phyloP scores from a whole-genome alignment of 2,888 invertebrate species.

The Timema podura region DNA sequence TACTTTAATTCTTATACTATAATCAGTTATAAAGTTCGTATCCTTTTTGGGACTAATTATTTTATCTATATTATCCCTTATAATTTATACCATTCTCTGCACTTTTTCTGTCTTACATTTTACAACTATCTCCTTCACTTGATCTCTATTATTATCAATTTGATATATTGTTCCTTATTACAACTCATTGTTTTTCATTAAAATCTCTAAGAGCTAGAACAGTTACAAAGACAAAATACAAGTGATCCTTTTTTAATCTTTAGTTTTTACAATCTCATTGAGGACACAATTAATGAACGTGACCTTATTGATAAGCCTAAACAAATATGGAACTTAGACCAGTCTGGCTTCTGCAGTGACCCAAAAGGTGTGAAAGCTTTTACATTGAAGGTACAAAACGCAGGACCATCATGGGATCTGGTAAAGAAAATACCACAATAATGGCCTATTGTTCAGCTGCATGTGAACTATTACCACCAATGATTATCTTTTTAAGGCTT shows the following conservation, averaged over 20 bases:
- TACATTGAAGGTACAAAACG: constrained; percentile 30
- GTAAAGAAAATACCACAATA: constrained; percentile 33
- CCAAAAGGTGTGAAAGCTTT: constrained; percentile 30
- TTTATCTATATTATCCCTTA: no score
- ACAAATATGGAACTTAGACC: constrained; percentile 31
- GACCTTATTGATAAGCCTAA: neutral
- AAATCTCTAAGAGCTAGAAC: no score
- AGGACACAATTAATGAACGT: constrained; percentile 19
- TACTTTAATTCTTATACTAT: no score
- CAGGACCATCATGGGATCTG: constrained; percentile 31
- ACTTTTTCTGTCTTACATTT: no score
- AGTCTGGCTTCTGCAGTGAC: constrained; percentile 31
- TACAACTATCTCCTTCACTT: no score
- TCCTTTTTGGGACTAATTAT: no score
- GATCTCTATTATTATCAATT: no score
- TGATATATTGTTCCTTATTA: no score
- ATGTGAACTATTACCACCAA: constrained; percentile 30
- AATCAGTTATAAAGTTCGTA: no score
- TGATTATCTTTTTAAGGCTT: constrained; percentile 23
- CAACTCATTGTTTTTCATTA: no score
- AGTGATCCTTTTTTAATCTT: constrained; percentile 31
- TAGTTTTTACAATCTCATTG: constrained; percentile 28
- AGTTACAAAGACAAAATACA: constrained; percentile 21
- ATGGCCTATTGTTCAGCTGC: constrained; percentile 31
- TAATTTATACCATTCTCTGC: no score